phyloP scores from a whole-genome alignment of 2,797 vertebrate species.

The Poecilia gillii region DNA sequence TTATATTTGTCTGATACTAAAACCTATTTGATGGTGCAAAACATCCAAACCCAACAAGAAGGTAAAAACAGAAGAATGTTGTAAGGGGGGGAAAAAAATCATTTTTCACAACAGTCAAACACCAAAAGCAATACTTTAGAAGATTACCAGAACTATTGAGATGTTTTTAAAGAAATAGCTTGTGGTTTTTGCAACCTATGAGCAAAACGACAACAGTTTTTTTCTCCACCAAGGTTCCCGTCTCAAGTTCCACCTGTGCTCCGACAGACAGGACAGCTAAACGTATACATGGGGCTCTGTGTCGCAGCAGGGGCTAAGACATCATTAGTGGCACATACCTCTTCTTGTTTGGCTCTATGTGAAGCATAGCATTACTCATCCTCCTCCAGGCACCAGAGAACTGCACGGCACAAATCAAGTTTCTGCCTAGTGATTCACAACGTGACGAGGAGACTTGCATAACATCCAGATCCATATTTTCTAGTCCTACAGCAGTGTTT shows the following conservation, averaged over 20 bases:
- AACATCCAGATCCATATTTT: slow-evolving; percentile 63
- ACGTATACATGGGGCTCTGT: slow-evolving; percentile 10
- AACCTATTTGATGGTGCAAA: neutral
- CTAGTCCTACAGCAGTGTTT: slow-evolving; percentile 22
- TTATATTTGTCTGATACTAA: neutral
- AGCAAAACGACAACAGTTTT: neutral
- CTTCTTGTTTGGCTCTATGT: slow-evolving; percentile 28
- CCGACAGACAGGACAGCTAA: slow-evolving; percentile 7
- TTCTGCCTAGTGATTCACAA: slow-evolving; percentile 70
- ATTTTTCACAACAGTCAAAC: neutral
- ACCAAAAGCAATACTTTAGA: neutral
- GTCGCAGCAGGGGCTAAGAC: slow-evolving; percentile 17
- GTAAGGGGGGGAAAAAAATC: neutral
- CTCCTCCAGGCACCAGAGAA: slow-evolving; percentile 65
- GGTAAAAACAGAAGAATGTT: neutral
- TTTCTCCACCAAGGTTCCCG: neutral
- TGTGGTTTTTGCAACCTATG: neutral
- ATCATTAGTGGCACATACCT: slow-evolving; percentile 40
- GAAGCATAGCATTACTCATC: slow-evolving; percentile 75
- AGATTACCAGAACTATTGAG: neutral
- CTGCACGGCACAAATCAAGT: slow-evolving; percentile 68
- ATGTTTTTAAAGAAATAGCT: neutral
- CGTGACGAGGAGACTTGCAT: slow-evolving; percentile 71
- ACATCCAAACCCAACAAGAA: neutral
- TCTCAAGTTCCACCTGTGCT: slow-evolving; percentile 27